Base-by-base conservation (phyloP, 2,888 invertebrate species). In the Coecobrya sp. region DNA sequence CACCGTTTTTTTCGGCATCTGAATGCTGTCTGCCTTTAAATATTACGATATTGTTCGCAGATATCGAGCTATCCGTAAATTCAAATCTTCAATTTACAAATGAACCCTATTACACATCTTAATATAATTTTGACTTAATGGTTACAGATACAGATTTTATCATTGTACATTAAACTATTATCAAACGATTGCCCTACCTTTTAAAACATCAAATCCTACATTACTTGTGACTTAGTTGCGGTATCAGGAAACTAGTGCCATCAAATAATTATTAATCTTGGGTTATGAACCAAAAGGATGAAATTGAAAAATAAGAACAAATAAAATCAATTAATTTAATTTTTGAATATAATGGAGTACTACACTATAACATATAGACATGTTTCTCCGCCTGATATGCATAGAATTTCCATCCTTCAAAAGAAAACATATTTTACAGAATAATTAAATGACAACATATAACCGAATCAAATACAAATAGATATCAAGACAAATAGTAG, bases 191-290 rank as follows among this genome's bases (percentile, higher is more conserved):
- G 65, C 19, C 42, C 25, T 68, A 22, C 13, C 22, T 65, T 22
- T 62, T 27, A 27, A 81, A n/a, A 27, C 27, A n/a, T 65, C 0
- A 13, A 36, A 62, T 45, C 65, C 16, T 42, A 22, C 42, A 19
- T n/a, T 42, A 55, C 25, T 86, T 86, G 86, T 86, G 86, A 86
- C 86, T 86, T 86, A 86, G 86, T 86, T 86, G 49, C 68, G 70
- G 22, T 70, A 86, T 86, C 45, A 62, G 49, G 42, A 68, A 85
- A 49, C 27, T 25, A 13, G 42, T 22, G 11, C 62, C 49, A 52
- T 73, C 30, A 27, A 70, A 65, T 4, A 42, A 10, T 27, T 16
- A 45, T 45, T 25, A 0, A 70, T 13, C 13, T 81, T 62, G 3
- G 42, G n/a, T 0, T 30, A 11, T n/a, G 16, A 36, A 62, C 8